Percentiles rank a stretch among this genome's conserved stretches.
These are phyloP conservation scores for Allygus modestus DNA, from an alignment of 2,888 invertebrate genomes.

Conservation along the genomic window DNA sequence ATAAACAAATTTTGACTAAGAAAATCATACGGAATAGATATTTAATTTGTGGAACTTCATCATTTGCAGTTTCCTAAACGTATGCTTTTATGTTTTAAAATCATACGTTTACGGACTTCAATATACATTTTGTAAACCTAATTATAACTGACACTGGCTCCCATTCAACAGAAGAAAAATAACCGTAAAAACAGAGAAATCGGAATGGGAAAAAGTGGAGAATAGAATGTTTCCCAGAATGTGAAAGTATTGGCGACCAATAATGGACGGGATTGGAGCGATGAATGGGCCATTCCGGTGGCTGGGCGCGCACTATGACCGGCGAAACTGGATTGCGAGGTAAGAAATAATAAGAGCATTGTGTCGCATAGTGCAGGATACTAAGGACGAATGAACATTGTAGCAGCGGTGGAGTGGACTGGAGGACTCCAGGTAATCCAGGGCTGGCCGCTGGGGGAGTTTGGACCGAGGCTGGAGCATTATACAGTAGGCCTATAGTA, in stretches of 20 bases:
- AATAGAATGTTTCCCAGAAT: constrained; percentile 5
- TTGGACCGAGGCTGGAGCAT: too few relatives aligned
- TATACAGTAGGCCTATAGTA: too few relatives aligned
- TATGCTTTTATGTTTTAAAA: too few relatives aligned
- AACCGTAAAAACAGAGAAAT: too few relatives aligned
- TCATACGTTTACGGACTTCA: background rate
- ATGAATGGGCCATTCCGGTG: constrained; percentile 20
- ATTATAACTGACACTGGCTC: too few relatives aligned
- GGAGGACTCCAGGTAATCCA: constrained; percentile 42
- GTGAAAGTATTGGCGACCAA: constrained; percentile 7
- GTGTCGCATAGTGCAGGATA: constrained; percentile 26
- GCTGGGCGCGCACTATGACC: constrained; percentile 19
- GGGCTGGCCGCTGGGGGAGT: background rate
- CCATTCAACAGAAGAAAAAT: too few relatives aligned
- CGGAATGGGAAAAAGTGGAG: too few relatives aligned
- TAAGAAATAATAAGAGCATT: constrained; percentile 55
- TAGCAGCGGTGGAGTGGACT: constrained; percentile 11
- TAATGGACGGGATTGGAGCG: background rate
- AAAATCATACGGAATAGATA: too few relatives aligned
- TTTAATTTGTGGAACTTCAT: too few relatives aligned
- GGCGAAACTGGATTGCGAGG: constrained; percentile 37
- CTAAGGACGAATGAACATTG: constrained; percentile 26
- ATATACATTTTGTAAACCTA: too few relatives aligned
- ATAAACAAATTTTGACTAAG: too few relatives aligned
- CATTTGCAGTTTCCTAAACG: too few relatives aligned